A percentile compares a stretch with the other conserved stretches of the same genome.
phyloP scores from a whole-genome alignment of 2,888 invertebrate species.

The Pollenia amentaria region DNA sequence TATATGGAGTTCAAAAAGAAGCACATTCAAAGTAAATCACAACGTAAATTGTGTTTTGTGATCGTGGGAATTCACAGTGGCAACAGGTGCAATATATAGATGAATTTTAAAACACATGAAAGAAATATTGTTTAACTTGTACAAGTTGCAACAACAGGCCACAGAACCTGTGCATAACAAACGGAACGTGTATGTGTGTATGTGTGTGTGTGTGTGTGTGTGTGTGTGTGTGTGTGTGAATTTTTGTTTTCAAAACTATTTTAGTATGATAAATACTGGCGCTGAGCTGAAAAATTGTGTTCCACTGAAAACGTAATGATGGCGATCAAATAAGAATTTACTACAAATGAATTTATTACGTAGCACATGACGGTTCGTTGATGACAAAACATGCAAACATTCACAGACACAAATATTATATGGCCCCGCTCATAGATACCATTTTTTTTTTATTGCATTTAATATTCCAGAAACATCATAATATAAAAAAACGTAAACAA shows the following conservation, averaged over 20 bases:
- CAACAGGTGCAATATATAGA: conserved; percentile 73
- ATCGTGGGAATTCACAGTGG: conserved; percentile 75
- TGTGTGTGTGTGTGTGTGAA: background rate
- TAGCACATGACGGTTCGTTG: conserved; percentile 36
- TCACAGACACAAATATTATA: background rate
- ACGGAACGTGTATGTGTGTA: background rate
- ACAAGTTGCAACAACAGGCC: conserved; percentile 46
- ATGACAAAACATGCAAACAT: conserved; percentile 6
- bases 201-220: background rate
- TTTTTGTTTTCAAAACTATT: conserved; percentile 22
- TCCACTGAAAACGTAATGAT: conserved; percentile 41
- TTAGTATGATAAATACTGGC: conserved; percentile 65
- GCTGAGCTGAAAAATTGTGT: conserved; percentile 36
- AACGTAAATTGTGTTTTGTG: conserved; percentile 55
- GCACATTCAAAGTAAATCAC: conserved; percentile 26
- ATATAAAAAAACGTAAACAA: background rate
- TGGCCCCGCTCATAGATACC: conserved; percentile 15
- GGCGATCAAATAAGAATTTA: conserved; percentile 57
- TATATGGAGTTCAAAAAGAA: conserved; percentile 11
- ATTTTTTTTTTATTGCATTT: conserved; percentile 20
- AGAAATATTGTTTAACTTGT: conserved; percentile 49
- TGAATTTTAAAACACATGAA: conserved; percentile 54
- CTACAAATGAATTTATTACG: conserved; percentile 33
- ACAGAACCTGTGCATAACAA: conserved; percentile 18
- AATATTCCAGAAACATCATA: conserved; percentile 31